Base-by-base conservation (phyloP, 2,797 vertebrate genomes). In the Thalassophryne amazonica region DNA sequence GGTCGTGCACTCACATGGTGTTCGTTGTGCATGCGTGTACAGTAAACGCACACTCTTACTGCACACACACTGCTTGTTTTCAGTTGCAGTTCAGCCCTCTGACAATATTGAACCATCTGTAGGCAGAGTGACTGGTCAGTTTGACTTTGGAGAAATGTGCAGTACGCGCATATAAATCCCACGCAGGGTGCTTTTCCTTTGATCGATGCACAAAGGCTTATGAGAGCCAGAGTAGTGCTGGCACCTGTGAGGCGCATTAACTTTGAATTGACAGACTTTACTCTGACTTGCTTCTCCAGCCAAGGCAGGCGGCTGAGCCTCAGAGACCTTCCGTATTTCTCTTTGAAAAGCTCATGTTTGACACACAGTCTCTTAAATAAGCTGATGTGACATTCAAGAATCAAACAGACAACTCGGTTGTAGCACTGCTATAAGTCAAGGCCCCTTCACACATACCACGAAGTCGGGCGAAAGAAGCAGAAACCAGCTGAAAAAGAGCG, bases 81-180 rank as follows among this genome's bases (percentile, higher is more conserved):
- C 40, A 19, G 25, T 20, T 50, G 47, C 49, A 50, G 39, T 21
- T 68, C 70, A 25, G 42, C 54, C 63, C 48, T 71, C 24, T n/a
- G 41, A 55, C 38, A 31, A 60, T 56, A 65, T 57, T 62, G 65
- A 73, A 59, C 64, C 62, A 43, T 68, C 67, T 31, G 29, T 50
- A 30, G 60, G 59, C 57, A 60, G 35, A 67, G 55, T 52, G 51
- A 62, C 58, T 43, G 69, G 72, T 73, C 66, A 68, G 65, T 81
- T 83, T 75, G 72, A 81, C 76, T 85, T 81, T 84, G 70, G 75
- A 75, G 61, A 79, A 80, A 81, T 75, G 55, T 66, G 55, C 76
- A 67, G 60, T 60, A 45, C 40, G 70, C 65, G 65, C 53, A 67
- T 76, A 69, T 78, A 57, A 84, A 66, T 57, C 58, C 40, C 30